Conservation (phyloP, 2,113 vertebrate species). For the Gobiocypris rarus region DNA sequence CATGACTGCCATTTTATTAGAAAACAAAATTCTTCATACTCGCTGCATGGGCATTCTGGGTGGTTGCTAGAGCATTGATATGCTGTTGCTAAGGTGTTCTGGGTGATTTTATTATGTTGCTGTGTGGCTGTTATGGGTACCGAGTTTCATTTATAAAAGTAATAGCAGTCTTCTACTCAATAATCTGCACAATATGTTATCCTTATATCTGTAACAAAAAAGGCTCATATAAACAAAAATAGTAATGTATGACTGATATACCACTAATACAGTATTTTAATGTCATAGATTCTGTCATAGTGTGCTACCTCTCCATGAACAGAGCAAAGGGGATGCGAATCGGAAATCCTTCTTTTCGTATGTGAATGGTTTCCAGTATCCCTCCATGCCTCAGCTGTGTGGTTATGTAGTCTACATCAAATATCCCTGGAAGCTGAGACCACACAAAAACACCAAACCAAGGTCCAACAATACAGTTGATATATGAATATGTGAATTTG, state of each 20-base stretch:
- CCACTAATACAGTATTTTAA: not conserved
- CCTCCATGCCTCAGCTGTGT: conserved; percentile 85
- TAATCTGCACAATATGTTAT: no score
- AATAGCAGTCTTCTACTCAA: not conserved
- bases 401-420: conserved; percentile 85
- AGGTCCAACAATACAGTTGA: not conserved
- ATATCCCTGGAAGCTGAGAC: conserved; percentile 81
- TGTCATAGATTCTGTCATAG: not conserved
- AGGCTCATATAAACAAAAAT: not conserved
- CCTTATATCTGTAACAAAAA: not conserved
- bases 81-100: not conserved
- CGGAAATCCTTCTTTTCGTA: conserved; percentile 84
- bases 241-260: no score
- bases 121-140: not conserved
- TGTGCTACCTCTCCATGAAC: conserved; percentile 83
- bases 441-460: conserved; percentile 25
- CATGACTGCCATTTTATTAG: no score
- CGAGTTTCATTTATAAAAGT: not conserved
- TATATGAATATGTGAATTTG: no score
- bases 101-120: not conserved
- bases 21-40: not conserved
- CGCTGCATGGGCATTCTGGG: not conserved
- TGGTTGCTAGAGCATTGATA: not conserved
- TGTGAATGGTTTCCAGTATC: conserved; percentile 82
- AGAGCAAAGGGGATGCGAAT: conserved; percentile 77